A percentile compares a stretch with the other conserved stretches of the same genome.
phyloP scores from a whole-genome alignment of 1,140 invertebrate genomes.

The Homarus americanus region DNA sequence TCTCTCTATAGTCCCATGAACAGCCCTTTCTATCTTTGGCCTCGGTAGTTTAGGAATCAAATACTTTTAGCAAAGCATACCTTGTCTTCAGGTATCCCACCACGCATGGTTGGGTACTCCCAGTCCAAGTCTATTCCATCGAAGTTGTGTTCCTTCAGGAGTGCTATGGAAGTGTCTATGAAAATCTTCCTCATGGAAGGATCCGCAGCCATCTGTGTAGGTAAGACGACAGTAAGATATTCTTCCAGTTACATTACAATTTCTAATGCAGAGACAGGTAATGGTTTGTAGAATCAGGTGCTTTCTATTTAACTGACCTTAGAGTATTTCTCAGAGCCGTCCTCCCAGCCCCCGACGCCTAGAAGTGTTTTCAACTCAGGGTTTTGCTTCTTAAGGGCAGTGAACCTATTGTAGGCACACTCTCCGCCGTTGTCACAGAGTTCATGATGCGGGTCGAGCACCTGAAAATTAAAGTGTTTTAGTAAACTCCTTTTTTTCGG shows the following conservation, averaged over 20 bases:
- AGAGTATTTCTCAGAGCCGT: slow-evolving; percentile 84
- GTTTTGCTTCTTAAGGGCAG: slow-evolving; percentile 50
- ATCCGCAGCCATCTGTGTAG: slow-evolving; percentile 11
- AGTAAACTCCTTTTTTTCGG: too few relatives aligned
- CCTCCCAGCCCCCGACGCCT: slow-evolving; percentile 80
- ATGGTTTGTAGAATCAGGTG: too few relatives aligned
- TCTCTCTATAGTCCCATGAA: too few relatives aligned
- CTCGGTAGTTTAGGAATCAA: too few relatives aligned
- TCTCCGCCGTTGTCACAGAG: slow-evolving; percentile 44
- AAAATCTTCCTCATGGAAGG: slow-evolving; percentile 22
- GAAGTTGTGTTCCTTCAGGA: slow-evolving; percentile 45
- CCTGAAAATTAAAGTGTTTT: too few relatives aligned
- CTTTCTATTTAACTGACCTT: background rate
- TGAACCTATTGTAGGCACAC: slow-evolving; percentile 57
- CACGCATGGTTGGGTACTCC: slow-evolving; percentile 48
- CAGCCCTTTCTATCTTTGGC: too few relatives aligned
- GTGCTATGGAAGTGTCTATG: slow-evolving; percentile 14
- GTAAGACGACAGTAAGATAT: too few relatives aligned
- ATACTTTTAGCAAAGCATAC: too few relatives aligned
- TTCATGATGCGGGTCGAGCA: slow-evolving; percentile 81
- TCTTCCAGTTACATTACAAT: too few relatives aligned
- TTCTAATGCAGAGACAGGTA: too few relatives aligned
- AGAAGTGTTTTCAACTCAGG: slow-evolving; percentile 32
- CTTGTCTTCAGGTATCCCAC: too few relatives aligned
- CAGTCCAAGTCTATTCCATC: slow-evolving; percentile 54